Conservation (phyloP, 2,888 invertebrate genomes). For the Agapetus fuscipes region DNA sequence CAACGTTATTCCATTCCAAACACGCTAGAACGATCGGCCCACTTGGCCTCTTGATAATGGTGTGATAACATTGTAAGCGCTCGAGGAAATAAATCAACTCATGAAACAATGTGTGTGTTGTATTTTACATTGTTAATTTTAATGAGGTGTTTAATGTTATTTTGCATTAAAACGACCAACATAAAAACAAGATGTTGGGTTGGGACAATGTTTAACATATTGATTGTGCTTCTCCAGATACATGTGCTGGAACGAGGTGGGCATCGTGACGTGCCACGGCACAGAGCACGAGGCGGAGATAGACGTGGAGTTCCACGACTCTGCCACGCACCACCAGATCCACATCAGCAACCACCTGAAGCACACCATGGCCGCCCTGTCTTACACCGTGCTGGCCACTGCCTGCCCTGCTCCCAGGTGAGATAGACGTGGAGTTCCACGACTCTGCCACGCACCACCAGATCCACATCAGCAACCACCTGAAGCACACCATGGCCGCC, state of each 20-base stretch:
- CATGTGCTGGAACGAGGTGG: slow-evolving; percentile 87
- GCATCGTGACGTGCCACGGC: slow-evolving; percentile 77
- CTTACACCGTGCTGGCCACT: slow-evolving; percentile 67
- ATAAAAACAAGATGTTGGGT: too few relatives aligned
- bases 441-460: slow-evolving; percentile 83
- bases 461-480: slow-evolving; percentile 78
- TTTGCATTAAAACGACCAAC: too few relatives aligned
- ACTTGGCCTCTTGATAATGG: too few relatives aligned
- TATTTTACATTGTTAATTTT: too few relatives aligned
- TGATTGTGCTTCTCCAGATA: too few relatives aligned
- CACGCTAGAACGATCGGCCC: too few relatives aligned
- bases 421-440: slow-evolving; percentile 91
- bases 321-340: slow-evolving; percentile 78
- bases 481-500: slow-evolving; percentile 80
- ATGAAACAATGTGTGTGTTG: too few relatives aligned
- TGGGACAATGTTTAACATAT: too few relatives aligned
- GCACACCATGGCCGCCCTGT: slow-evolving; percentile 83
- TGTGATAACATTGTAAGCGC: too few relatives aligned
- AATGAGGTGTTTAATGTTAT: too few relatives aligned
- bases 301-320: slow-evolving; percentile 94
- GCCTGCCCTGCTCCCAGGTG: slow-evolving; percentile 64
- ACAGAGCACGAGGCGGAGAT: slow-evolving; percentile 70
- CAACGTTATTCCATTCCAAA: too few relatives aligned
- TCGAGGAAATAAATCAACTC: too few relatives aligned
- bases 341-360: slow-evolving; percentile 78